Conservation (phyloP, 2,113 vertebrate genomes). For the Apus apus region DNA sequence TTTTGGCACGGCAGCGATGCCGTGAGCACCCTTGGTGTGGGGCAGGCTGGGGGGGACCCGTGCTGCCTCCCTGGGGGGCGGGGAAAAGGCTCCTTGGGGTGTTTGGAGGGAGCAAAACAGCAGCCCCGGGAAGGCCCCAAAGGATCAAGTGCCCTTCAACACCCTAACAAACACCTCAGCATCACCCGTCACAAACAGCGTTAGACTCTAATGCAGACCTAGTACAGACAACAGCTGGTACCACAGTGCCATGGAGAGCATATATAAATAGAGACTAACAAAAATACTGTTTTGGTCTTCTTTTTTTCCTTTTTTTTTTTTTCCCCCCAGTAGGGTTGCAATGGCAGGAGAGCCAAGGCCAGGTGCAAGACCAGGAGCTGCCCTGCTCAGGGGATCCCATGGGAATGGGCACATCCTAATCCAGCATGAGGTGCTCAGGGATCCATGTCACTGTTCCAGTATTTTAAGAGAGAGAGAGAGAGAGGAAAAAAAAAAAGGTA, state of each 20-base stretch:
- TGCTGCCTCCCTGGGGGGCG: not conserved
- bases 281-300: slow-evolving; percentile 80
- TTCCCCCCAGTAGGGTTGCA: slow-evolving; percentile 49
- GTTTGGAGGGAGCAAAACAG: slow-evolving; percentile 15
- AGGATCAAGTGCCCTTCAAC: slow-evolving; percentile 48
- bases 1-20: not conserved
- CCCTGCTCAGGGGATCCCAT: not conserved
- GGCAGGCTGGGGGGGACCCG: not conserved
- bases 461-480: not conserved
- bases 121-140: slow-evolving; percentile 17
- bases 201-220: slow-evolving; percentile 38
- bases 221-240: slow-evolving; percentile 37
- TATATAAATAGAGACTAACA: slow-evolving; percentile 66
- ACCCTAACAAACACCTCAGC: slow-evolving; percentile 15
- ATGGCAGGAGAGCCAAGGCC: not conserved
- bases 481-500: not conserved
- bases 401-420: not conserved
- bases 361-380: not conserved
- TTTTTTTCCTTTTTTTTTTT: slow-evolving; percentile 5
- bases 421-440: not conserved
- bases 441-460: slow-evolving; percentile 31
- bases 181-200: slow-evolving; percentile 12
- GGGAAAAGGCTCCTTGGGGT: slow-evolving; percentile 54
- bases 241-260: slow-evolving; percentile 47
- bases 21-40: not conserved